Base-by-base conservation (phyloP, 2,113 vertebrate genomes). In the Aplodontia rufa region DNA sequence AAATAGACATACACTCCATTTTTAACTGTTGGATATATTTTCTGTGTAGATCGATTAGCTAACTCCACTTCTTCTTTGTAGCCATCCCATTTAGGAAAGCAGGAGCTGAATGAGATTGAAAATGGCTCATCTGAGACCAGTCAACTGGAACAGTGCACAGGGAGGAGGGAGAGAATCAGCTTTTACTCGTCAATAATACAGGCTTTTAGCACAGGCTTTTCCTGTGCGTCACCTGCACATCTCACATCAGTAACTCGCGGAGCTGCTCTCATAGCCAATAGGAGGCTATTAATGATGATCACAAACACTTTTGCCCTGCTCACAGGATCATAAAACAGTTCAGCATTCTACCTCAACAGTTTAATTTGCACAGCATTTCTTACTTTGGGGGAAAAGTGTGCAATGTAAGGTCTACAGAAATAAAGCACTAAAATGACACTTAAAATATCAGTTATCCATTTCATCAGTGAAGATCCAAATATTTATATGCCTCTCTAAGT, bases 391-490 rank as follows among this genome's bases (percentile, higher is more conserved):
- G 6, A 80, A 78, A 97, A 30, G 28, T 51, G 24, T 42, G 1
- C 35, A 64, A 79, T 7, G 28, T 20, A 68, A 64, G 30, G 62
- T 55, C 71, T 90, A 55, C 10, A 42, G 75, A 90, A 94, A 83
- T 40, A 87, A 88, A 84, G 40, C 76, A 75, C 71, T 55, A 55
- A 89, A 89, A 64, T 0, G 11, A 37, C 28, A 37, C 66, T 64
- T 68, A 64, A 71, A 88, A 89, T 49, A 94, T 71, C 49, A 58
- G 40, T 82, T 82, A 66, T 76, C n/a, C 75, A 68, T 40, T 74
- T 83, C 32, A 37, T 53, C 32, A 68, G 35, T 7, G 64, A 90
- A 94, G 85, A 75, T 69, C 69, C 90, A 72, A 95, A 58, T 90
- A 94, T 74, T 85, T 72, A 83, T 30, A 72, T 12, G 24, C 32